Evolutionary conservation across 2,888 invertebrate species (phyloP), one percentile per base, ranked within the genome.

Genomic region (Brachynemurus nebulosus): DNA sequence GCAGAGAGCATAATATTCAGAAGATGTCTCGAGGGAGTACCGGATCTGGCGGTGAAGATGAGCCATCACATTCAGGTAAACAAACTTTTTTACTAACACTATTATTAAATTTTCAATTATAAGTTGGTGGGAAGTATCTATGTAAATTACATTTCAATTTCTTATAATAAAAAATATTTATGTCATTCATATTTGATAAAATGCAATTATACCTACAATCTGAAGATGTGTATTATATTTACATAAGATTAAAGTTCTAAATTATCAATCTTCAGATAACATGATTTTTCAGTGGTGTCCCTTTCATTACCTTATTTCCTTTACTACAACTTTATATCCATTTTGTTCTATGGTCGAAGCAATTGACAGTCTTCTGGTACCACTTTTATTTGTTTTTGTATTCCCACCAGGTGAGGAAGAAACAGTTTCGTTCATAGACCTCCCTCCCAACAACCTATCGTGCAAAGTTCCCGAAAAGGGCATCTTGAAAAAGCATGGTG

Each of bases 401-500:
- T 40, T 42, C 27, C 59, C 68, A 68, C 50, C 67, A 77, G 78
- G 76, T 42, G 80, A 80, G 66, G 85, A 85, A 66, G 85, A 86
- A 61, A 70, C 72, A 49, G 81, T 85, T 56, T 82, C 85, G 46
- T 85, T 86, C 67, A 83, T 86, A 61, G 86, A 86, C 65, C 74
- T 85, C 44, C 78, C 77, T 52, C 76, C 78, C 48, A 84, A 82
- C 67, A 80, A 77, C 58, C 73, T 81, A 61, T 69, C 76, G 25
- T 40, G 40, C 47, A 83, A 84, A 63, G 69, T 83, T 53, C 85
- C 86, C 55, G 89, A 90, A 69, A 90, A 90, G 68, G 91, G 91
- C 47, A 91, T 91, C 62, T 74, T 91, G 59, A 91, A 91, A 74
- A 90, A 89, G 68, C 78, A 80, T 57, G 76, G 73, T 63, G 77